phyloP scores from a whole-genome alignment of 2,888 invertebrate species.

The Epirrhoe tristata region DNA sequence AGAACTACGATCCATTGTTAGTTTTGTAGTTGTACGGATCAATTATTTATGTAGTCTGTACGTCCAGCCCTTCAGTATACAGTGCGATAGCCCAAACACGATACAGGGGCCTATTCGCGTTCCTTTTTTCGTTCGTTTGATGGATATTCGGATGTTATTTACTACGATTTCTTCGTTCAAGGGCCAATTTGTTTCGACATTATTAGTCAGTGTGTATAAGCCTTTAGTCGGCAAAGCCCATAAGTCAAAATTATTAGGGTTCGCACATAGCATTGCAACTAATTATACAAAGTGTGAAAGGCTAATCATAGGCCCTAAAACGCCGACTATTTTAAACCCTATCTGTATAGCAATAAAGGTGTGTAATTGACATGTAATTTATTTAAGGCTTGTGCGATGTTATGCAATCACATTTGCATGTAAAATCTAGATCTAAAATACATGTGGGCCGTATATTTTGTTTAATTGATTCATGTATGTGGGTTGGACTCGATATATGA shows the following conservation, averaged over 20 bases:
- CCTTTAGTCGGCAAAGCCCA: slow-evolving; percentile 19
- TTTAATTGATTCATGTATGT: slow-evolving; percentile 33
- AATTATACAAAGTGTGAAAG: slow-evolving; percentile 49
- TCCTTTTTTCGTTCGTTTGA: too few relatives aligned
- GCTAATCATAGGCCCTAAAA: slow-evolving; percentile 43
- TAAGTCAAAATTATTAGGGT: slow-evolving; percentile 28
- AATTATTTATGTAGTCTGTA: neutral
- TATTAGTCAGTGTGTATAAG: neutral
- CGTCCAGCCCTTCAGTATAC: neutral
- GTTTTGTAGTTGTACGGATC: neutral
- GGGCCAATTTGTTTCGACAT: too few relatives aligned
- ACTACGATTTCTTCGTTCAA: too few relatives aligned
- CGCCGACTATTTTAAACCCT: slow-evolving; percentile 40
- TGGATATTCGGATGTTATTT: too few relatives aligned
- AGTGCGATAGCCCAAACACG: too few relatives aligned
- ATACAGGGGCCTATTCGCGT: too few relatives aligned
- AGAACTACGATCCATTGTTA: slow-evolving; percentile 24
- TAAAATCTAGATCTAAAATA: slow-evolving; percentile 44
- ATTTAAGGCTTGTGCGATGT: slow-evolving; percentile 54
- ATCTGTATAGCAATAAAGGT: slow-evolving; percentile 37
- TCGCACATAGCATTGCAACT: slow-evolving; percentile 49
- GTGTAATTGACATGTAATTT: slow-evolving; percentile 47
- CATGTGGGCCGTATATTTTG: slow-evolving; percentile 22
- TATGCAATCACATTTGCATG: slow-evolving; percentile 52
- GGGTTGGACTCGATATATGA: slow-evolving; percentile 27